Evolutionary conservation across 1,140 invertebrate genomes (phyloP).

Genomic region (Macrotrachela quadricornifera): DNA sequence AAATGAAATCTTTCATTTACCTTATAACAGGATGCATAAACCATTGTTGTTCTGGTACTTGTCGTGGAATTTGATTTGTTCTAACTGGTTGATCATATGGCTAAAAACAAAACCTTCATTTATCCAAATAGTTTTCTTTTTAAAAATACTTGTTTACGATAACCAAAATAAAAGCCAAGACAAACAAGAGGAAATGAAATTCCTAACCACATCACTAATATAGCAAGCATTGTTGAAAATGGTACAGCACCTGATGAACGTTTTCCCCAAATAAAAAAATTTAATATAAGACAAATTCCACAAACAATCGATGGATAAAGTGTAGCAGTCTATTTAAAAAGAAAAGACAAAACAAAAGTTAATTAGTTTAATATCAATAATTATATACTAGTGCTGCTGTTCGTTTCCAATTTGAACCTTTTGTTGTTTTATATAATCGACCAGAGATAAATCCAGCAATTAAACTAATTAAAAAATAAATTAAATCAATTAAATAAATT

Average conservation of each 20-base stretch:
- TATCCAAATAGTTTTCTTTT: no score
- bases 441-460: constrained; percentile 86
- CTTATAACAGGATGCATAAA: constrained; percentile 78
- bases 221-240: constrained; percentile 78
- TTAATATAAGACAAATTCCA: constrained; percentile 69
- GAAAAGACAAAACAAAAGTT: neutral
- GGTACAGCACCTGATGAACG: constrained; percentile 81
- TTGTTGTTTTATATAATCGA: constrained; percentile 68
- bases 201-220: constrained; percentile 79
- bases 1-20: constrained; percentile 32
- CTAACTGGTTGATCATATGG: constrained; percentile 87
- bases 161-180: constrained; percentile 87
- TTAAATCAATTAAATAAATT: neutral
- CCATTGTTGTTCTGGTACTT: constrained; percentile 88
- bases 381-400: constrained; percentile 54
- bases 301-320: constrained; percentile 77
- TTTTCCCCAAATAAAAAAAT: constrained; percentile 95
- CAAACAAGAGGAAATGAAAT: constrained; percentile 84
- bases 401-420: constrained; percentile 74
- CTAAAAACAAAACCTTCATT: constrained; percentile 12
- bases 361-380: neutral
- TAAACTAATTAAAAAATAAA: constrained; percentile 27
- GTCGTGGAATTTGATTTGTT: constrained; percentile 91
- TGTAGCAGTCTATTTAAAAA: constrained; percentile 50
- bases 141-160: constrained; percentile 49